These are phyloP conservation scores for Dryobotodes eremita DNA, from an alignment of 2,888 invertebrate species.

Conservation along the genomic window DNA sequence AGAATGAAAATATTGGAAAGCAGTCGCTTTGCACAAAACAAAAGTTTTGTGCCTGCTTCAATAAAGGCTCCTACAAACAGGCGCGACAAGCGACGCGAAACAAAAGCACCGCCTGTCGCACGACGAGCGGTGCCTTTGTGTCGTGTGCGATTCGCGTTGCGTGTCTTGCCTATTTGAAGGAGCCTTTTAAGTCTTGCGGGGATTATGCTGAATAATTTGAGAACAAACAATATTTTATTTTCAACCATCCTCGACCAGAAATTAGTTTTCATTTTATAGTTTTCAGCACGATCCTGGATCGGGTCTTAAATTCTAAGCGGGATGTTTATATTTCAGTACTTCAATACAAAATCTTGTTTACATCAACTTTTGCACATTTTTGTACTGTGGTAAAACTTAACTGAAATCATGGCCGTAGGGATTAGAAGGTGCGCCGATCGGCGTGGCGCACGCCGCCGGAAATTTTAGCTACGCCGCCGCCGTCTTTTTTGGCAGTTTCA, in stretches of 20 bases:
- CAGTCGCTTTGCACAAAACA: background rate
- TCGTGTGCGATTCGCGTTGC: too few relatives aligned
- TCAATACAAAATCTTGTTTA: slow-evolving; percentile 9
- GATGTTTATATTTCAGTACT: background rate
- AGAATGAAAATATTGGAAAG: slow-evolving; percentile 1
- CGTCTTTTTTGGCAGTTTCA: too few relatives aligned
- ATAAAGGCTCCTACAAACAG: background rate
- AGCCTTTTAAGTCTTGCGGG: background rate
- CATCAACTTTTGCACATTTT: background rate
- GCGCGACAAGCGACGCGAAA: too few relatives aligned
- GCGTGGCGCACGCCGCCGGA: too few relatives aligned
- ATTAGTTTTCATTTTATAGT: slow-evolving; percentile 36
- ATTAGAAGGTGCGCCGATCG: background rate
- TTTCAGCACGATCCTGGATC: slow-evolving; percentile 16
- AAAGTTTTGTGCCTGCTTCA: background rate
- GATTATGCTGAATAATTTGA: background rate
- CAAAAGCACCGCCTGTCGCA: too few relatives aligned
- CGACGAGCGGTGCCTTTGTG: too few relatives aligned
- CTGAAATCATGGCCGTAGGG: background rate
- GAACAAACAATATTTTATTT: slow-evolving; percentile 14
- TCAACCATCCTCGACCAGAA: slow-evolving; percentile 4
- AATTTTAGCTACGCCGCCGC: too few relatives aligned
- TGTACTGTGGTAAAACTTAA: too few relatives aligned
- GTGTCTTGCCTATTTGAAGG: too few relatives aligned
- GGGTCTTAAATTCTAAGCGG: slow-evolving; percentile 14